These are phyloP conservation scores for Oncorhynchus clarkii DNA, from an alignment of 2,113 vertebrate species.

Conservation along the genomic window DNA sequence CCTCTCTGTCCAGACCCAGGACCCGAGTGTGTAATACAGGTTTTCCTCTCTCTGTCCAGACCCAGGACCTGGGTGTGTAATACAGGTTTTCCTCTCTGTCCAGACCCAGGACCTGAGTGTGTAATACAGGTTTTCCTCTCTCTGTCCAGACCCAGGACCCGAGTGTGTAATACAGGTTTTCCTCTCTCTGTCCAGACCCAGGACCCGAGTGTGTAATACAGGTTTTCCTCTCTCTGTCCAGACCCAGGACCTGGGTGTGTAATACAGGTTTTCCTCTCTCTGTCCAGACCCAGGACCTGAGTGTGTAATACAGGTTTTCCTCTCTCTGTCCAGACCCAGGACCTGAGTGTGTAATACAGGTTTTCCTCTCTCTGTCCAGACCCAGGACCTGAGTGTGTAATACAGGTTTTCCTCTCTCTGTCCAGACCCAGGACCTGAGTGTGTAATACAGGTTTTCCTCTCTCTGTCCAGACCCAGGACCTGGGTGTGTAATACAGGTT, in stretches of 20 bases:
- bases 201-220: too few relatives aligned
- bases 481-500: conserved; percentile 39
- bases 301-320: neutral
- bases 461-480: conserved; percentile 53
- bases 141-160: too few relatives aligned
- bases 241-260: too few relatives aligned
- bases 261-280: too few relatives aligned
- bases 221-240: too few relatives aligned
- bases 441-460: neutral
- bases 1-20: conserved; percentile 34
- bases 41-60: conserved; percentile 54
- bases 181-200: too few relatives aligned
- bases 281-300: conserved; percentile 65
- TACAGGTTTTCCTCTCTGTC: neutral
- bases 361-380: neutral
- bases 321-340: conserved; percentile 35
- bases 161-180: too few relatives aligned
- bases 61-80: conserved; percentile 75
- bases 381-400: conserved; percentile 65
- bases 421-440: conserved; percentile 65
- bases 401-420: neutral
- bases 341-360: conserved; percentile 55
- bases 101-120: too few relatives aligned
- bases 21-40: conserved; percentile 55
- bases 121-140: too few relatives aligned